Evolutionary conservation across 2,888 invertebrate genomes (phyloP).

Genomic region (Embidobia sp.): DNA sequence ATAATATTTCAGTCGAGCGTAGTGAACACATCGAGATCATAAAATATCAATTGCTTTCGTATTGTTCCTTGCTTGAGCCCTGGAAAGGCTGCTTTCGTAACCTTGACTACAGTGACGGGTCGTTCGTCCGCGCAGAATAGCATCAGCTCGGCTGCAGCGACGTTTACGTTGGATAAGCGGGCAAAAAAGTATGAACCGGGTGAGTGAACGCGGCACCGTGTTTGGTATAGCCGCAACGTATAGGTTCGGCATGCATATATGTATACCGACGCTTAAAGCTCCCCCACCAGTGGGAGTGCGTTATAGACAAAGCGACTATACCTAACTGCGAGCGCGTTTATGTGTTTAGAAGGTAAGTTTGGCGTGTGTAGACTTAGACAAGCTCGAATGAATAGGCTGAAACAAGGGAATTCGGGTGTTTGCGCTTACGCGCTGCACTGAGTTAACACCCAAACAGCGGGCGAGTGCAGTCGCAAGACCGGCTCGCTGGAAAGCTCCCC

Average conservation of each 20-base stretch:
- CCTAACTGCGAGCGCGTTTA: background rate
- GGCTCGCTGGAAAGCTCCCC: conserved; percentile 70
- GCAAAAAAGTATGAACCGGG: conserved; percentile 16
- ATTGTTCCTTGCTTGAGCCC: conserved; percentile 11
- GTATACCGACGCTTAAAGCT: conserved; percentile 3
- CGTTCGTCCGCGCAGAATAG: conserved; percentile 18
- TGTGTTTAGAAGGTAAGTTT: conserved; percentile 19
- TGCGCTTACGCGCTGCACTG: conserved; percentile 70
- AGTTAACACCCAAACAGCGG: too few species aligned
- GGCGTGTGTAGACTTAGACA: conserved; percentile 26
- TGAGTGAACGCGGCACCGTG: conserved; percentile 32
- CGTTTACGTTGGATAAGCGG: conserved; percentile 24
- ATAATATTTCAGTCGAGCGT: conserved; percentile 18
- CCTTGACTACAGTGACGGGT: conserved; percentile 14
- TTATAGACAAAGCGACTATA: conserved; percentile 10
- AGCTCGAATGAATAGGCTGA: conserved; percentile 10
- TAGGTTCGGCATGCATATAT: conserved; percentile 10
- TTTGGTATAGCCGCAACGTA: conserved; percentile 17
- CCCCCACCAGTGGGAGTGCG: background rate
- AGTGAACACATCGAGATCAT: conserved; percentile 18
- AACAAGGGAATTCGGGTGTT: conserved; percentile 62
- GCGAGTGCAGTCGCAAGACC: conserved; percentile 71
- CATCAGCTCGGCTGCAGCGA: conserved; percentile 21
- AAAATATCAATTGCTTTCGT: conserved; percentile 27
- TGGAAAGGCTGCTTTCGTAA: conserved; percentile 17